phyloP scores from a whole-genome alignment of 2,797 vertebrate species.

The Melanogrammus aeglefinus region DNA sequence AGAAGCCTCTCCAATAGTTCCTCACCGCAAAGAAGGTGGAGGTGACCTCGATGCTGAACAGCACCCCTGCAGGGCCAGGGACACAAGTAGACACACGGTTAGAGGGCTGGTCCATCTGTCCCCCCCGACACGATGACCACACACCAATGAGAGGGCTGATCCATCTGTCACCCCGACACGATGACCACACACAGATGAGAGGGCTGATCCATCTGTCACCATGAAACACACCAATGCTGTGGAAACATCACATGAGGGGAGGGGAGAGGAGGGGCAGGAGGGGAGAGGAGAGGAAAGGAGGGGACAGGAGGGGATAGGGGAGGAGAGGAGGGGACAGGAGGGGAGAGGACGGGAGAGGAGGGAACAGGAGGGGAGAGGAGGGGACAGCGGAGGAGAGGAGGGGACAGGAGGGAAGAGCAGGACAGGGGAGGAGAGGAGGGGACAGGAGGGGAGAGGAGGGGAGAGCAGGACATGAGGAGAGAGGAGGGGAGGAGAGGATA shows the following conservation, averaged over 20 bases:
- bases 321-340: too few relatives aligned
- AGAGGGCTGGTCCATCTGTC: background rate
- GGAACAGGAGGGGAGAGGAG: too few relatives aligned
- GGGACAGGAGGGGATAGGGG: too few relatives aligned
- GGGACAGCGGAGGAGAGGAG: too few relatives aligned
- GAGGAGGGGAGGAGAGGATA: background rate
- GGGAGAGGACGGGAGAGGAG: too few relatives aligned
- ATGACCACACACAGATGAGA: background rate
- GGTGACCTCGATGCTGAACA: slow-evolving; percentile 98
- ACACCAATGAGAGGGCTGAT: background rate
- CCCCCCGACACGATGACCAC: background rate
- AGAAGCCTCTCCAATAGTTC: slow-evolving; percentile 98
- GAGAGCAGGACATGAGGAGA: too few relatives aligned
- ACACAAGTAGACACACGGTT: slow-evolving; percentile 11
- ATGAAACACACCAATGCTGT: background rate
- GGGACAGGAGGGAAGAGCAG: background rate
- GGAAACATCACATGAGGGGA: background rate
- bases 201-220: too few relatives aligned
- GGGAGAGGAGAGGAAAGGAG: background rate
- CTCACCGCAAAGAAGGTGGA: slow-evolving; percentile 97
- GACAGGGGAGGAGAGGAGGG: background rate
- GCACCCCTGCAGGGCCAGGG: slow-evolving; percentile 76
- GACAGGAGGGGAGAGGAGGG: background rate
- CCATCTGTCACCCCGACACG: background rate
- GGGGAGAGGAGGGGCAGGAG: background rate